Evolutionary conservation across 2,113 vertebrate species (phyloP), one percentile per base, ranked within the genome.

Genomic region (Pycnonotus jocosus): DNA sequence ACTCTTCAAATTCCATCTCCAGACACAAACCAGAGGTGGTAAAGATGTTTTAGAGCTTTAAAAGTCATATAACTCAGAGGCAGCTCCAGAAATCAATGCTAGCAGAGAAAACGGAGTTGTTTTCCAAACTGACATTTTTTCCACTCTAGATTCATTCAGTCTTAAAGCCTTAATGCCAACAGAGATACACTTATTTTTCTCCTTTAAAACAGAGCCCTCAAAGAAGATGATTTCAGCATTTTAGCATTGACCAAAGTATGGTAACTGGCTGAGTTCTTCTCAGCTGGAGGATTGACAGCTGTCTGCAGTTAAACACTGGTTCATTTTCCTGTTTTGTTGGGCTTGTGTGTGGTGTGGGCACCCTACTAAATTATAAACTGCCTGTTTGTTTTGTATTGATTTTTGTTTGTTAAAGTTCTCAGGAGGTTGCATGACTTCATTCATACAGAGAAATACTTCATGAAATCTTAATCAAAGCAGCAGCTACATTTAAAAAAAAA

Each of bases 401-500:
- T 97, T 92, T 69, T 86, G 22, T 90, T 88, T 68, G 27, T 60
- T 81, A 69, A 87, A 85, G 38, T 81, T 45, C 62, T 96, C 66
- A 65, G n/a, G 15, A 93, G 37, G 48, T 65, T 82, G 48, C 74
- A 69, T 72, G 85, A 86, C 85, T 92, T 93, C 50, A 69, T 87
- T 92, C 85, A 57, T 57, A 79, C 30, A 45, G 65, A 92, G 47
- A 71, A 95, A 81, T 65, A 65, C 11, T 87, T 92, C n/a, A 82
- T 91, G 69, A 95, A 92, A 93, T 86, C 83, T 96, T 94, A 64
- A 93, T 79, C 48, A 74, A 84, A 84, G 70, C 57, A 53, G 37
- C 5, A 68, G 60, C 23, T 79, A 60, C 6, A 1, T 16, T 79
- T 61, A 45, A 25, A 74, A 53, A 58, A 48, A 73, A 54, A 65